Evolutionary conservation across 2,888 invertebrate species (phyloP), one percentile per base, ranked within the genome.

Genomic region (Acrocera orbiculus): DNA sequence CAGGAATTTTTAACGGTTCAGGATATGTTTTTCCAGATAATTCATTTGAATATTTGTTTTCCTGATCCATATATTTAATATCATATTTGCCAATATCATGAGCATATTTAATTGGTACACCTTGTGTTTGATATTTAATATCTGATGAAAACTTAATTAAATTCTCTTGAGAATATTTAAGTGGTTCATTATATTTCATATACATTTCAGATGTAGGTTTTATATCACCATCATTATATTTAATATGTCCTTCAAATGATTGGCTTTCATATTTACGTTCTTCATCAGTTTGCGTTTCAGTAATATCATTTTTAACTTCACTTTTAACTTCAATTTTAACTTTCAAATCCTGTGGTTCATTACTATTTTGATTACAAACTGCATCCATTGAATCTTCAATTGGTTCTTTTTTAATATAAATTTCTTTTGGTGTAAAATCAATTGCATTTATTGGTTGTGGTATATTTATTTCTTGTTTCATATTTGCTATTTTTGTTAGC

Each of bases 341-440:
- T 51, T 77, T 77, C 35, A 76, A 58, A 53, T 77, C 76, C 49
- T 77, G 76, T 6, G 76, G 76, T 47, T 77, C 76, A 52, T 63
- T 69, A 40, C 58, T 57, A 30, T 56, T 61, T 38, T 60, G 57
- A 47, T 59, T 58, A 40, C 60, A 58, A 30, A 53, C 50, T 22
- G 59, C 55, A 36, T 65, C 65, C 42, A 55, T 50, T 11, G 44
- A 46, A 37, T 63, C 63, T 35, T 61, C 60, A 42, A 63, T 54
- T 1, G 60, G 61, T 39, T 62, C 63, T 32, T 62, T 62, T 29
- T 63, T 62, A 23, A 58, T 69, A 50, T 71, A 69, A 44, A 72
- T 71, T 10, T 73, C 65, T 51, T 74, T 76, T 33, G 70, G 69
- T 7, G 67, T 65, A 45, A 69, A 64, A 47, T 66, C 54, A 6